Evolutionary conservation across 1,140 invertebrate genomes (phyloP), one percentile per base, ranked within the genome.

Genomic region (Daktulosphaira vitifoliae): DNA sequence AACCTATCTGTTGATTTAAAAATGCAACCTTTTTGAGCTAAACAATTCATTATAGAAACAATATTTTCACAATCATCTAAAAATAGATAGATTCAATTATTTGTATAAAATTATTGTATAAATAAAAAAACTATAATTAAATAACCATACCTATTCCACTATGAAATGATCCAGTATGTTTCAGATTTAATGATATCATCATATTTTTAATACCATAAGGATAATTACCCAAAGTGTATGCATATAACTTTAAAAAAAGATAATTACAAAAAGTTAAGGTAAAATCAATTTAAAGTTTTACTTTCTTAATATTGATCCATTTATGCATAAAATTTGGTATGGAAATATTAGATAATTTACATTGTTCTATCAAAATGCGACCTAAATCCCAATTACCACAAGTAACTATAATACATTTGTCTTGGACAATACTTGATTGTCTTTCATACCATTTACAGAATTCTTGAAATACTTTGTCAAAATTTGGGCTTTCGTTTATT

Each of bases 91-190:
- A 33, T 33, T 33, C 29, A 33, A 33, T 33, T 33, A 33, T 33
- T 33, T n/a, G n/a, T n/a, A n/a, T 6, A 33, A 33, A 33, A 33
- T 33, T 5, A 11, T 33, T 6, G 11, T 5, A 33, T 33, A 33
- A 33, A 11, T 33, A 33, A 5, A 33, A 33, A 6, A 33, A 33
- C 29, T n/a, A 38, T n/a, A 23, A n/a, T 7, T 48, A 65, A 51
- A 46, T n/a, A 66, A 33, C 15, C 16, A 65, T 65, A 67, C 66
- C 66, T 11, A 65, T 65, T 38, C 66, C 66, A 67, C 25, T 54
- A 11, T 67, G 66, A 20, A 67, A 42, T 29, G 25, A 64, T 22
- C 66, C 66, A n/a, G 39, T 18, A 39, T 67, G 56, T 29, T 48
- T 49, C 18, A 65, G 22, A 37, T 67, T 49, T 37, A 42, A 37